Percentiles rank a stretch among this genome's conserved stretches.
Evolutionary conservation across 1,140 invertebrate species (phyloP).

Genomic region (Magallana gigas): DNA sequence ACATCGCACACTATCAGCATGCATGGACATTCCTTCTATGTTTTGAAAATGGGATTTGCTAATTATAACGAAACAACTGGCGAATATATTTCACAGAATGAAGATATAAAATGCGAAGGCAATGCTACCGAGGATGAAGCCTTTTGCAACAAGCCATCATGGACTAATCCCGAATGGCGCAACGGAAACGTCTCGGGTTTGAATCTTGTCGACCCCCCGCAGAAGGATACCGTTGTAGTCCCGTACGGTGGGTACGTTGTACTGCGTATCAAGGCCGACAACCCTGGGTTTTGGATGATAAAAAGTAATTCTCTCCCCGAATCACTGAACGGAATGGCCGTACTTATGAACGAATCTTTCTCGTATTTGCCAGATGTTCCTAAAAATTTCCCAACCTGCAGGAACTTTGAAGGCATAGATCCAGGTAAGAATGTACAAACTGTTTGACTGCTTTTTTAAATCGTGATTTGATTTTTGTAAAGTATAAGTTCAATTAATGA

Average conservation of each 20-base stretch:
- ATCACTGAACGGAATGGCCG: constrained; percentile 48
- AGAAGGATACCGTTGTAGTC: constrained; percentile 86
- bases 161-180: constrained; percentile 58
- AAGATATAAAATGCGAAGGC: constrained; percentile 61
- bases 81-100: constrained; percentile 67
- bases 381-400: constrained; percentile 41
- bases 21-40: constrained; percentile 87
- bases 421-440: neutral
- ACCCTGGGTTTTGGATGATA: constrained; percentile 80
- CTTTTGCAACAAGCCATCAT: constrained; percentile 58
- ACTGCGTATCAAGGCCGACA: constrained; percentile 86
- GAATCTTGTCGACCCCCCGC: constrained; percentile 81
- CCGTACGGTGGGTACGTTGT: constrained; percentile 85
- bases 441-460: neutral
- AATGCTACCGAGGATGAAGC: constrained; percentile 1
- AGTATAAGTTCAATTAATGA: neutral
- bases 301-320: constrained; percentile 67
- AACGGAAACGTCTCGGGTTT: constrained; percentile 59
- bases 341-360: constrained; percentile 50
- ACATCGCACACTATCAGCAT: constrained; percentile 84
- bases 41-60: constrained; percentile 81
- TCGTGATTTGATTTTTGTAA: neutral
- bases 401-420: constrained; percentile 30
- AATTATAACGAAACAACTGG: constrained; percentile 59
- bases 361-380: constrained; percentile 2